Evolutionary conservation across 2,888 invertebrate genomes (phyloP).

Genomic region (Harpalus rubripes): DNA sequence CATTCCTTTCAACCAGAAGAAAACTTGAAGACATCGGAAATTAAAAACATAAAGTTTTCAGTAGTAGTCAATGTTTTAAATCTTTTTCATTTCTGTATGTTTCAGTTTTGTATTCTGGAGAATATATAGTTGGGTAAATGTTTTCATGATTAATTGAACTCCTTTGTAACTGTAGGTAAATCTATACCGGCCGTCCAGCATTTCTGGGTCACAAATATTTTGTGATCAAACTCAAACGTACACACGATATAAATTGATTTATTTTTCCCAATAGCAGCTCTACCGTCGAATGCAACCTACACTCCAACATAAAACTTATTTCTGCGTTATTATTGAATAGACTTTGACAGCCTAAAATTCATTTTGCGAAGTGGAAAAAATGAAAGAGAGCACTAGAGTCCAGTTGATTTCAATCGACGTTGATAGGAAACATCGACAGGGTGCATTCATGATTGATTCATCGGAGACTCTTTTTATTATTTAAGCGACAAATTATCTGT

Average conservation of each 20-base stretch:
- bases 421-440: background rate
- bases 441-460: conserved; percentile 16
- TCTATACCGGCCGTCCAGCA: background rate
- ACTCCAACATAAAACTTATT: conserved; percentile 59
- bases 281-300: conserved; percentile 57
- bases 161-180: conserved; percentile 37
- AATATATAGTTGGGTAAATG: conserved; percentile 7
- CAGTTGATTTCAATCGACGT: conserved; percentile 13
- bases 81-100: no score
- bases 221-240: conserved; percentile 57
- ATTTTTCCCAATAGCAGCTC: conserved; percentile 56
- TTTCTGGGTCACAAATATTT: conserved; percentile 46
- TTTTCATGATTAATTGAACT: conserved; percentile 47
- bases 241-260: conserved; percentile 63
- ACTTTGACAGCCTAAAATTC: conserved; percentile 60
- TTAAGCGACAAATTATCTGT: conserved; percentile 7
- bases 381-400: conserved; percentile 20
- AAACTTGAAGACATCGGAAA: conserved; percentile 11
- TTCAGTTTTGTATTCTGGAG: background rate
- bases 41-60: conserved; percentile 4
- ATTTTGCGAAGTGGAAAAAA: conserved; percentile 59
- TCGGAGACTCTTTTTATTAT: background rate
- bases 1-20: conserved; percentile 16
- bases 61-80: no score
- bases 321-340: conserved; percentile 59